A percentile compares a stretch with the other conserved stretches of the same genome.
phyloP scores from a whole-genome alignment of 2,888 invertebrate genomes.

The Tryphoninae sp. region DNA sequence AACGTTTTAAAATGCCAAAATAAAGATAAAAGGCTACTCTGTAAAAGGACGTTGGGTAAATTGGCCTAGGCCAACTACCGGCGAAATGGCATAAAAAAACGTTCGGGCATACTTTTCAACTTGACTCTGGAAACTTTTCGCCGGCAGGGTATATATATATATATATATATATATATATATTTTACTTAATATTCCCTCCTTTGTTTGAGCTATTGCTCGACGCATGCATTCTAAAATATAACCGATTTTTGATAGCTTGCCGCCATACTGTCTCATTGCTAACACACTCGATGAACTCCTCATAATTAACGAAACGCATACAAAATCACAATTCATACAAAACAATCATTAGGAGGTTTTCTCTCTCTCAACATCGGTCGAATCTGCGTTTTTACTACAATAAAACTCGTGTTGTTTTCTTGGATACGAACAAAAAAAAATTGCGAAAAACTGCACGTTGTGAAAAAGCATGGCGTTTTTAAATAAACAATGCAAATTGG shows the following conservation, averaged over 20 bases:
- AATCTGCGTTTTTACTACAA: constrained; percentile 56
- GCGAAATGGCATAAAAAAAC: no score
- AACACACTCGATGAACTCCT: constrained; percentile 16
- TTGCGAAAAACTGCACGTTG: constrained; percentile 69
- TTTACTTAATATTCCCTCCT: not conserved
- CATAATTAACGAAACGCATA: constrained; percentile 24
- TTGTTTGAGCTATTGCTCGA: constrained; percentile 21
- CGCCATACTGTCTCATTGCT: constrained; percentile 7
- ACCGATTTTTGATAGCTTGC: not conserved
- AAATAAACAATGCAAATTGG: constrained; percentile 44
- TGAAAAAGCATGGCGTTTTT: constrained; percentile 72
- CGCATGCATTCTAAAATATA: constrained; percentile 44
- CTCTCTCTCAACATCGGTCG: constrained; percentile 74
- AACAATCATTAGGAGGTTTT: constrained; percentile 49
- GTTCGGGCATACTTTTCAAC: no score
- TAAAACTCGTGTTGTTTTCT: constrained; percentile 43
- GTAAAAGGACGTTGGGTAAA: no score
- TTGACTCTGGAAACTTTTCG: no score
- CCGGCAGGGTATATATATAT: no score
- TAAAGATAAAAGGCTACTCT: no score
- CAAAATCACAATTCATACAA: constrained; percentile 24
- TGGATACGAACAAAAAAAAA: constrained; percentile 9
- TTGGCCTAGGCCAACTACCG: no score
- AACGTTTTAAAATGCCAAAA: no score
- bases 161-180: no score